These are phyloP conservation scores for Saguinus midas DNA, from an alignment of 2,113 vertebrate genomes.

Conservation along the genomic window DNA sequence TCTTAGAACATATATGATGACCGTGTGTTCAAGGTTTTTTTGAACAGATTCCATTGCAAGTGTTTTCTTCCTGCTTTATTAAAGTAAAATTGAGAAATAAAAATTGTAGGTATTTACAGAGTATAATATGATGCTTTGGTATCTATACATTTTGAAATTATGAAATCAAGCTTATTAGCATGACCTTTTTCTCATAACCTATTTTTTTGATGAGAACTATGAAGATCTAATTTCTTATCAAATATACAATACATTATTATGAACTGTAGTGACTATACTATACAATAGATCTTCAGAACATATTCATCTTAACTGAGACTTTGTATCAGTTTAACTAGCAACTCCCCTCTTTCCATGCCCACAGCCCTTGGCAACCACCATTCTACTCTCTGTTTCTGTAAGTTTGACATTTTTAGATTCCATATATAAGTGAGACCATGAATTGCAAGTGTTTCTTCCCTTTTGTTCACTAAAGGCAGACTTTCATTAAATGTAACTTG, in stretches of 20 bases:
- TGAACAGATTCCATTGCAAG: neutral
- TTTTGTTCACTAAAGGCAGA: neutral
- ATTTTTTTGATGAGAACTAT: neutral
- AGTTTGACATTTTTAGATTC: neutral
- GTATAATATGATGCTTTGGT: neutral
- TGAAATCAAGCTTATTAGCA: neutral
- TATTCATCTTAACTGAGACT: neutral
- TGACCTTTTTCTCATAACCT: neutral
- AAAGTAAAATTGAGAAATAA: neutral
- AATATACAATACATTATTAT: neutral
- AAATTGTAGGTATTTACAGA: neutral
- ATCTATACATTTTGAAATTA: neutral
- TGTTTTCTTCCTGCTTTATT: neutral
- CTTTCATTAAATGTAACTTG: neutral
- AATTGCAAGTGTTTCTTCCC: neutral
- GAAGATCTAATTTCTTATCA: neutral
- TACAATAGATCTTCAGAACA: neutral
- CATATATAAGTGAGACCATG: neutral
- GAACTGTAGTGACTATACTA: neutral
- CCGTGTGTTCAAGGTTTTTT: neutral
- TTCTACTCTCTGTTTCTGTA: neutral
- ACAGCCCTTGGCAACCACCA: neutral
- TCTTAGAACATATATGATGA: neutral
- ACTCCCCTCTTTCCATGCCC: neutral
- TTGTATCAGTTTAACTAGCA: neutral